Base-by-base conservation (phyloP, 2,113 vertebrate genomes). In the Turnix velox region DNA sequence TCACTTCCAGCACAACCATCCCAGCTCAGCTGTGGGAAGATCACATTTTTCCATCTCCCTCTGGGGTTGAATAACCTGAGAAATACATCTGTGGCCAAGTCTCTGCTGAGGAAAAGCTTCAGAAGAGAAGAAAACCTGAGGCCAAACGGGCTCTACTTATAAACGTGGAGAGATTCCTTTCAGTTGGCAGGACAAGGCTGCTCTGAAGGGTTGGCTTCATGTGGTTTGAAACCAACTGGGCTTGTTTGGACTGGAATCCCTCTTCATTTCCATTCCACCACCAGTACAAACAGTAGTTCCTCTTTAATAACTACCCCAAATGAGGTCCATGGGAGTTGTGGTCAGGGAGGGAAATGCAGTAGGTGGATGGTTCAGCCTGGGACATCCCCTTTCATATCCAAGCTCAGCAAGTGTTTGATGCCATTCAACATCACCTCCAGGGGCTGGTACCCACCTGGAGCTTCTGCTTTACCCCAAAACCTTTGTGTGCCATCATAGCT, bases 361-460 rank as follows among this genome's bases (percentile, higher is more conserved):
- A 81, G 92, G 61, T 39, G 88, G 55, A 81, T 0, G 0, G 48
- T 23, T 5, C 45, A 76, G 45, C n/a, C 73, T 43, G 40, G 20
- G 57, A 74, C 63, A 46, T 68, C 67, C 61, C 74, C 77, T 37
- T n/a, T 57, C 52, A 5, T 23, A 61, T 75, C 73, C 66, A 76
- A 84, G 45, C 23, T 72, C 7, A 91, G 48, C 66, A 65, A 75
- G 37, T 28, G 20, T 52, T 61, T 78, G 23, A 18, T 40, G 57
- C 52, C 63, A 55, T 3, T 46, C 39, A 46, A 78, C 31, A 48
- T 5, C 43, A 39, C 33, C 48, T 13, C 7, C 22, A 10, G 0
- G 0, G 14, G 17, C n/a, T 66, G 28, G 1, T 4, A 30, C 24
- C 69, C 42, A 5, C 3, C 27, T 2, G 19, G 18, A 84, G 48